Evolutionary conservation across 2,888 invertebrate genomes (phyloP), one percentile per base, ranked within the genome.

Genomic region (Cremastobaeus sp.): DNA sequence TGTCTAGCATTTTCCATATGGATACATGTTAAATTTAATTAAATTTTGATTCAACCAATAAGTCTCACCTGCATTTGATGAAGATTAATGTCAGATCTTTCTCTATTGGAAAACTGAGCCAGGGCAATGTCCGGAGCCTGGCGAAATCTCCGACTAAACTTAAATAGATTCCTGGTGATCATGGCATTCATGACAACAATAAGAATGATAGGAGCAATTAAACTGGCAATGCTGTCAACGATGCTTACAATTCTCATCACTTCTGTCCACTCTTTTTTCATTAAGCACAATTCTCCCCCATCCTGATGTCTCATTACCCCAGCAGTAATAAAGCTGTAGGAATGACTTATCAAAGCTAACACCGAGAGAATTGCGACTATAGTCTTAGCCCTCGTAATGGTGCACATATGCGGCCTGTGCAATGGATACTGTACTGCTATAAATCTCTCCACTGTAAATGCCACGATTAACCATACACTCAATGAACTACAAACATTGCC

Each of bases 391-490:
- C 92, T 85, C 0, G 89, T 86, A 2, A 91, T 90, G 0, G 92
- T 92, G 80, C 92, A 92, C 81, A 92, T 90, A 60, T 89, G 89
- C 0, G 91, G 91, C 17, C 91, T 84, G 54, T 90, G 90, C 8
- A 92, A 81, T 0, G 92, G 92, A 80, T 91, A 91, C 77, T 91
- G 91, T 0, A 93, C 91, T 2, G 92, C 92, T 35, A 93, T 91
- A 85, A 92, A 93, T 57, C 93, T 87, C 81, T 93, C 93, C 1
- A 92, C 90, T 0, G 93, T 93, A 82, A 93, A 93, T 0, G 92
- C 92, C 3, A 93, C 92, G 30, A 92, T 92, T 25, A 92, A 85
- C 92, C 92, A 93, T 1, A 92, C 92, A 79, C 92, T 92, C 8
- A 93, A 83, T 52, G 91, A 92, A 74, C 91, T 91, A 88, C 90